Conservation (phyloP, 2,888 invertebrate species). For the Melanotus villosus region DNA sequence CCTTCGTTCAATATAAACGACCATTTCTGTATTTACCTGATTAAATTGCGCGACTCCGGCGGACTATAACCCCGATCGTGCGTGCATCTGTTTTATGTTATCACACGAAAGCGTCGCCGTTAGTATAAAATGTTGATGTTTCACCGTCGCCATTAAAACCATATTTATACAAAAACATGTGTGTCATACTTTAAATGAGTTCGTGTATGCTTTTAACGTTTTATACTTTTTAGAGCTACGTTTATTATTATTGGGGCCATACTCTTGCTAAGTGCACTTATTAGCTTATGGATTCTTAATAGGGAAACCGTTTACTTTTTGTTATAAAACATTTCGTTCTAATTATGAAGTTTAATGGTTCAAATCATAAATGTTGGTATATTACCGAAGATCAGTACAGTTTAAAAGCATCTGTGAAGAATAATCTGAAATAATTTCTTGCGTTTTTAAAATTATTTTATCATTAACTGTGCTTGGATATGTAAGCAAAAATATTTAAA, state of each 20-base stretch:
- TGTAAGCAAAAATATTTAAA: too few relatives aligned
- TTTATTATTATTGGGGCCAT: background rate
- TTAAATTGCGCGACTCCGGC: background rate
- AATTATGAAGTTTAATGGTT: too few relatives aligned
- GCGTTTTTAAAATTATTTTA: too few relatives aligned
- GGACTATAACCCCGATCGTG: background rate
- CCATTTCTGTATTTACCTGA: conserved; percentile 11
- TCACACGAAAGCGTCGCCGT: conserved; percentile 19
- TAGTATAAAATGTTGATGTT: conserved; percentile 1
- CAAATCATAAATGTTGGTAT: too few relatives aligned
- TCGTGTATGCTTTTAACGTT: conserved; percentile 6
- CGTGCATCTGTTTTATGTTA: conserved; percentile 19
- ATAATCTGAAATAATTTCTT: too few relatives aligned
- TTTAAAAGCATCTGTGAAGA: too few relatives aligned
- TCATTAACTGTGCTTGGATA: too few relatives aligned
- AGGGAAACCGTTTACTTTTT: too few relatives aligned
- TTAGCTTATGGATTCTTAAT: background rate
- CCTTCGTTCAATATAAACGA: background rate
- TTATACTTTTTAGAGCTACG: background rate
- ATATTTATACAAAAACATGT: conserved; percentile 7
- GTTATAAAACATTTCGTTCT: too few relatives aligned
- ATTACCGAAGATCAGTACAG: too few relatives aligned
- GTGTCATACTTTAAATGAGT: background rate
- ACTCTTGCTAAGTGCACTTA: background rate
- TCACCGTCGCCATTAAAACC: conserved; percentile 10